Conservation (phyloP, 2,888 invertebrate species). For the Leucania comma region DNA sequence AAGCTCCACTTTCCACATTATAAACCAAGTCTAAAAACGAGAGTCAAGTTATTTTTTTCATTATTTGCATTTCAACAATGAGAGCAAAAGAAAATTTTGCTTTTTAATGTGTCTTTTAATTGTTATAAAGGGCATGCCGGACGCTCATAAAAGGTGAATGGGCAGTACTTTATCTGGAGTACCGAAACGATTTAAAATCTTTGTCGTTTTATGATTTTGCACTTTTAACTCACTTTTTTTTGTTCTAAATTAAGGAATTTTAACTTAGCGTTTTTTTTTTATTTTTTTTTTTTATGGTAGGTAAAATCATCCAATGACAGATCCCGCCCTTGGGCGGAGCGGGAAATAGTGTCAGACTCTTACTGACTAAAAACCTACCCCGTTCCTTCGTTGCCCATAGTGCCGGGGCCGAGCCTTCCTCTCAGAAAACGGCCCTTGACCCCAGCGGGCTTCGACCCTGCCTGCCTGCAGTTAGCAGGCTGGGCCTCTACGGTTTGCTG, state of each 20-base stretch:
- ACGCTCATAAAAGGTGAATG: constrained; percentile 70
- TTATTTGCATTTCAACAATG: constrained; percentile 44
- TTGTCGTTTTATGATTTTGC: constrained; percentile 28
- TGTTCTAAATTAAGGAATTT: neutral
- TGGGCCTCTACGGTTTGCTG: too few species aligned
- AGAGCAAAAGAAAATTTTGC: constrained; percentile 46
- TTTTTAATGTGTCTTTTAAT: constrained; percentile 56
- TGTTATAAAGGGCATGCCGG: constrained; percentile 50
- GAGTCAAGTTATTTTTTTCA: constrained; percentile 32
- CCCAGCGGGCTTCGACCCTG: too few species aligned
- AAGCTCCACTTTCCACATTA: constrained; percentile 21
- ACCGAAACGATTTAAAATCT: constrained; percentile 49
- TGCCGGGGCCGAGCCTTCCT: too few species aligned
- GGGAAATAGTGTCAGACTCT: too few species aligned
- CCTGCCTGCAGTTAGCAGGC: too few species aligned
- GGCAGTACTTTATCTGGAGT: constrained; percentile 49
- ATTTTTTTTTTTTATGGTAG: too few species aligned
- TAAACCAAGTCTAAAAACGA: constrained; percentile 19
- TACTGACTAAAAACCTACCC: too few species aligned
- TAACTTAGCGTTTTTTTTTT: too few species aligned
- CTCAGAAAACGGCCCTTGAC: too few species aligned
- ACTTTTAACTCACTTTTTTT: neutral
- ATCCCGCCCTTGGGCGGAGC: too few species aligned
- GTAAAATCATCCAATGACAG: too few species aligned
- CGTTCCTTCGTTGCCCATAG: too few species aligned